These are phyloP conservation scores for Caenorhabditis parvicauda DNA, from an alignment of 2,888 invertebrate genomes.

Conservation along the genomic window DNA sequence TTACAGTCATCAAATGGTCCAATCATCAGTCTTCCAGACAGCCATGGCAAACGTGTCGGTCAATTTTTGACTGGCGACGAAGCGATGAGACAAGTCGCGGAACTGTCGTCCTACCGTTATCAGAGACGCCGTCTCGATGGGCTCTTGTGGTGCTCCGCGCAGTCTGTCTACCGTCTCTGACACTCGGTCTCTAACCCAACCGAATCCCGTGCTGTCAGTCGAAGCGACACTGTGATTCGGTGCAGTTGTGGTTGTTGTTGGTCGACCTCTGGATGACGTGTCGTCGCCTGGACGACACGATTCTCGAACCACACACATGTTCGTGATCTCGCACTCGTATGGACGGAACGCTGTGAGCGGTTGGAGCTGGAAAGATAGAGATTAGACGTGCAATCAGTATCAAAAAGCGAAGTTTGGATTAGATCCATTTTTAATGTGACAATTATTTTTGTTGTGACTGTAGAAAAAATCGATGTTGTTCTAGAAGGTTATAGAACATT, in stretches of 20 bases:
- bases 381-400: too few species aligned
- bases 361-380: constrained; percentile 39
- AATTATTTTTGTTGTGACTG: too few species aligned
- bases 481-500: too few species aligned
- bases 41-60: constrained; percentile 27
- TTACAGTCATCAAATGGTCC: constrained; percentile 25
- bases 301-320: constrained; percentile 31
- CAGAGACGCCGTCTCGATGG: constrained; percentile 16
- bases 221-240: too few species aligned
- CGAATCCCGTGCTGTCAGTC: constrained; percentile 33
- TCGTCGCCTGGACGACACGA: constrained; percentile 25
- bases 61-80: constrained; percentile 27
- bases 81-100: constrained; percentile 38
- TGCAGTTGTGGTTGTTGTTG: constrained; percentile 25
- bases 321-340: constrained; percentile 26
- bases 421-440: too few species aligned
- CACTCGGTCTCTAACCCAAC: constrained; percentile 45
- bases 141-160: constrained; percentile 12
- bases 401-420: too few species aligned
- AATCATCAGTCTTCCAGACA: constrained; percentile 36
- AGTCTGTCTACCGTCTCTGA: constrained; percentile 40
- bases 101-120: constrained; percentile 25
- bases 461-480: too few species aligned
- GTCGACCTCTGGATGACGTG: constrained; percentile 3
- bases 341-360: constrained; percentile 44